Evolutionary conservation across 2,888 invertebrate genomes (phyloP), one percentile per base, ranked within the genome.

Genomic region (Exocentrus adspersus): DNA sequence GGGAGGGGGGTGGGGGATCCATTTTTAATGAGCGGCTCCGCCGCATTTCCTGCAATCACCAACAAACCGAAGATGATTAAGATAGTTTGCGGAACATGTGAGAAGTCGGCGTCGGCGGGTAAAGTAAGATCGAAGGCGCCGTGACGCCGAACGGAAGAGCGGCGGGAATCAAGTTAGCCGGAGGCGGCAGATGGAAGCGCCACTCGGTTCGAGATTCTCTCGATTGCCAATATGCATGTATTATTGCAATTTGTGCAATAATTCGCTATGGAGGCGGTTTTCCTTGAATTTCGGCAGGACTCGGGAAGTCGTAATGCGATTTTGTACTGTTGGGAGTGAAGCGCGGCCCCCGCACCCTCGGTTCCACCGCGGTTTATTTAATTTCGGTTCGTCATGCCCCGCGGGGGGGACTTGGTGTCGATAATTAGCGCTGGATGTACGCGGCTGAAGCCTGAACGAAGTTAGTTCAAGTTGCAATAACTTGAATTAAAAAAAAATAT

Each of bases 141-240:
- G 62, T 65, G n/a, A n/a, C n/a, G n/a, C n/a, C n/a, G n/a, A n/a
- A n/a, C n/a, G 71, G 72, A 72, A 68, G 69, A 66, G 70, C 62
- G 64, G 64, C 56, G 59, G 61, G 62, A 74, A 75, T 75, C 71
- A 68, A 75, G 74, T 76, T 76, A 73, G 64, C 71, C 73, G 68
- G 73, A 66, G 74, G 74, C 71, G 69, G 64, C 74, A 70, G 67
- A 72, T 73, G 73, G 74, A 73, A 72, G 70, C 67, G 7, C 24
- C 24, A 69, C 59, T 65, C 62, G 64, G 54, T 70, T 64, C 64
- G 69, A 37, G 37, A 67, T 69, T 75, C 73, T 75, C 74, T 70
- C 76, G 75, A 78, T 79, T 78, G 77, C 76, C 79, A 79, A 79
- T 79, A 78, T 79, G 78, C 79, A 79, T 79, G 78, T 74, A 79